Conservation (phyloP, 2,797 vertebrate genomes). For the Poecile montanus region DNA sequence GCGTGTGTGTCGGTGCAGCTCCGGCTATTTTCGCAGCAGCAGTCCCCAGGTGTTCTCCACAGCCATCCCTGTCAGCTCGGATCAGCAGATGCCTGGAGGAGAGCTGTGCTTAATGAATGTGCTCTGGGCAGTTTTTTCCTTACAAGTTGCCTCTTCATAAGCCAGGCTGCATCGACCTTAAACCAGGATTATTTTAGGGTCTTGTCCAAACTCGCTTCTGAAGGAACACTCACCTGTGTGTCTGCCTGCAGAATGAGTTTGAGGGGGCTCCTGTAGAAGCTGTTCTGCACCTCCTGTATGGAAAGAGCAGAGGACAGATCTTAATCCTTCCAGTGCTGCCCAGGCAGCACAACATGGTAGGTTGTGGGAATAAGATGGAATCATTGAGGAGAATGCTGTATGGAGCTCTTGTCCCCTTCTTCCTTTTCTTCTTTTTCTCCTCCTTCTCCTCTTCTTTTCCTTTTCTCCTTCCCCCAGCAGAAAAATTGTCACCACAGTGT, state of each 20-base stretch:
- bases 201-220: fast-evolving
- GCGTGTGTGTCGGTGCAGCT: background rate
- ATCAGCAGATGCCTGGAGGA: background rate
- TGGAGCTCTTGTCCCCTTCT: background rate
- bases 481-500: background rate
- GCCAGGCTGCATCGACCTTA: background rate
- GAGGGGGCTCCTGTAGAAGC: background rate
- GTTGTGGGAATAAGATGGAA: background rate
- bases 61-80: background rate
- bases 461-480: background rate
- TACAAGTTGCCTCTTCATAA: background rate
- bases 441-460: background rate
- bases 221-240: background rate
- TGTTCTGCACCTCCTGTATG: background rate
- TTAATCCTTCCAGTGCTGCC: background rate
- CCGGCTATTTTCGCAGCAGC: background rate
- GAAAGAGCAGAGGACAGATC: background rate
- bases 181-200: background rate
- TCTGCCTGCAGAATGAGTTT: background rate
- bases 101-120: background rate
- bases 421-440: too few species aligned
- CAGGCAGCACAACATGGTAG: background rate
- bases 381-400: too few species aligned
- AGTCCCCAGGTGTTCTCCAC: conserved; percentile 4
- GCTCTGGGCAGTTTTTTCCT: background rate